Conservation (phyloP, 2,797 vertebrate genomes). For the Enteromius unitaeniatus region DNA sequence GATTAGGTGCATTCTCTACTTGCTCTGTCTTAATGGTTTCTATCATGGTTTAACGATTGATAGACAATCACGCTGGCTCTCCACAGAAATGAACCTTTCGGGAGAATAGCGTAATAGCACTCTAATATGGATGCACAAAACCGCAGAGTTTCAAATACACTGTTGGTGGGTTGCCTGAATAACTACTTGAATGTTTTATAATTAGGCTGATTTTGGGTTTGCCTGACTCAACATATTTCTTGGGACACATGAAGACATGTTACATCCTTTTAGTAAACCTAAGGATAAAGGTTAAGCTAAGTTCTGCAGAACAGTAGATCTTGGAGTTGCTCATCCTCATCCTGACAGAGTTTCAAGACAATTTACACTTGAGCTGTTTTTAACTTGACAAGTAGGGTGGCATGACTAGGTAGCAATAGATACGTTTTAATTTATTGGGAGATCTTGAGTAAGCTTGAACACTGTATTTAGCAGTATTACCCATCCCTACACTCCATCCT, state of each 20-base stretch:
- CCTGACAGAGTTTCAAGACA: background rate
- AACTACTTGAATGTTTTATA: background rate
- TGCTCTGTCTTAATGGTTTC: conserved; percentile 62
- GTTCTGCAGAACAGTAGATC: background rate
- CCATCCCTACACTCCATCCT: background rate
- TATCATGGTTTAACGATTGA: conserved; percentile 62
- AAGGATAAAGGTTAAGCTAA: background rate
- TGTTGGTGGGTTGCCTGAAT: background rate
- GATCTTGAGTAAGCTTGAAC: background rate
- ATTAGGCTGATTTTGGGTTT: background rate
- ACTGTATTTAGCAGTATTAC: background rate
- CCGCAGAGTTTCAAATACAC: background rate
- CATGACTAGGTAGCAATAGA: background rate
- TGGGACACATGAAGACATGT: background rate
- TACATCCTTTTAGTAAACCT: background rate
- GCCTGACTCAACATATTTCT: background rate
- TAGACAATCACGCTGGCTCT: conserved; percentile 37
- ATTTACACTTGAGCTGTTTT: background rate
- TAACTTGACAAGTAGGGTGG: background rate
- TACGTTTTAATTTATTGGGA: background rate
- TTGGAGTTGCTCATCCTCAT: background rate
- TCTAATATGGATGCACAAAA: conserved; percentile 13
- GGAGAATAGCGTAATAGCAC: background rate
- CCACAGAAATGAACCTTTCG: background rate
- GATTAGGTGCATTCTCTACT: conserved; percentile 49